A percentile compares a stretch with the other conserved stretches of the same genome.
These are phyloP conservation scores for Bryconaethiops microstoma DNA, from an alignment of 2,797 vertebrate genomes.

Conservation along the genomic window DNA sequence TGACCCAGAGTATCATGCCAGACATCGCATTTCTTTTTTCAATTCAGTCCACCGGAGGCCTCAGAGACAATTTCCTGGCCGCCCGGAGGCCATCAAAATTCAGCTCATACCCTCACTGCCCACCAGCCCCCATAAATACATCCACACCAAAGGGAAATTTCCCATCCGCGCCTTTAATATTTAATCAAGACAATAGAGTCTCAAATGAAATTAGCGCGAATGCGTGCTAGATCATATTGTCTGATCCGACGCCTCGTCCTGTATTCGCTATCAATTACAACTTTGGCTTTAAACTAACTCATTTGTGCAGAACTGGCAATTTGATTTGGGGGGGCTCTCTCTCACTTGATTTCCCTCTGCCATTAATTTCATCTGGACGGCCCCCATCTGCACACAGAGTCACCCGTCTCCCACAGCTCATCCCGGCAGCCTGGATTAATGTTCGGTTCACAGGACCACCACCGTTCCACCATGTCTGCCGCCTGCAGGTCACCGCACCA, in stretches of 20 bases:
- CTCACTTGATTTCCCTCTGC: conserved; percentile 84
- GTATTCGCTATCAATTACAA: conserved; percentile 83
- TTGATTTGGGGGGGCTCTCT: conserved; percentile 75
- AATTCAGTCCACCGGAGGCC: conserved; percentile 17
- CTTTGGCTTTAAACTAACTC: conserved; percentile 84
- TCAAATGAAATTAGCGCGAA: conserved; percentile 78
- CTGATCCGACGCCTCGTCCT: conserved; percentile 75
- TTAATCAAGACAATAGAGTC: conserved; percentile 77
- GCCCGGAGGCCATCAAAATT: conserved; percentile 55
- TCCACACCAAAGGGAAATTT: conserved; percentile 57
- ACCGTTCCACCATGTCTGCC: background rate
- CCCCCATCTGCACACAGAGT: conserved; percentile 78
- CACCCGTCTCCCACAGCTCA: conserved; percentile 79
- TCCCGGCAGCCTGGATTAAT: conserved; percentile 78
- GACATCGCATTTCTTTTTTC: conserved; percentile 35
- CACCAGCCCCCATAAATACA: conserved; percentile 57
- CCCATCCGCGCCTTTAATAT: conserved; percentile 76
- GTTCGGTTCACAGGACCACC: conserved; percentile 67
- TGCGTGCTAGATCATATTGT: conserved; percentile 77
- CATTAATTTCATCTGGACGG: conserved; percentile 84
- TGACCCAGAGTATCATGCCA: background rate
- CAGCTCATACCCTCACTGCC: conserved; percentile 43
- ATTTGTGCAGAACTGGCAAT: conserved; percentile 81
- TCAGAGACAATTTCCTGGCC: conserved; percentile 34
- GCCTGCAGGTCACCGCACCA: conserved; percentile 29